Base-by-base conservation (phyloP, 1,140 invertebrate species). In the Apocrypta bakeri region DNA sequence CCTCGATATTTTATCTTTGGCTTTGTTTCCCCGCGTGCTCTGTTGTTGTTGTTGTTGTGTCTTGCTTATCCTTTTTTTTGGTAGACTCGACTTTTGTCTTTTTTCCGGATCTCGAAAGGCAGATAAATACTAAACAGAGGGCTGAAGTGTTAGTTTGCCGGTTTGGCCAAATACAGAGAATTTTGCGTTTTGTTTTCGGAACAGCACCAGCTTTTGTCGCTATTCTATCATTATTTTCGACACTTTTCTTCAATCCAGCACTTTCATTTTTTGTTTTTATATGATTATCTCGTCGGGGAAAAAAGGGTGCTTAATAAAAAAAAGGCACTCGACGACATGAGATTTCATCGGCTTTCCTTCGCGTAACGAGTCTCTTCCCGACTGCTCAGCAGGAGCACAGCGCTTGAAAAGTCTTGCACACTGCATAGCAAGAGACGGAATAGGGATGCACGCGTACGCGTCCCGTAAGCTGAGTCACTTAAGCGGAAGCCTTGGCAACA, bases 91-190 rank as follows among this genome's bases (percentile, higher is more conserved):
- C 66, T 79, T 69, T 79, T 69, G 25, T 71, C 40, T 72, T 24
- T 72, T 72, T 31, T 33, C 40, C 11, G 68, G 11, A 25, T 2
- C 37, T 25, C 27, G 6, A 29, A 63, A 27, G 0, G 24, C 17
- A 17, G 64, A 68, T 78, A 66, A 78, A 78, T 78, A 78, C 68
- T 78, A 78, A 78, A 78, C 37, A 78, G 76, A 17, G 9, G 6
- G 24, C 17, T 56, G 48, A 56, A 56, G 48, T 56, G 48, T 56
- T 56, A 56, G 37, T 42, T 33, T 33, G 4, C 33, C 24, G n/a
- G 12, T 9, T 61, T 27, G 25, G 31, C 12, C n/a, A 29, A 63
- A 75, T 42, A 61, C 0, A 3, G n/a, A 69, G 63, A 24, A 66
- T 14, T 33, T 21, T 33, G 11, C 27, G 27, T 12, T 24, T 66